A percentile compares a stretch with the other conserved stretches of the same genome.
Conservation (phyloP, 1,140 invertebrate genomes). For the Macrobrachium rosenbergii region DNA sequence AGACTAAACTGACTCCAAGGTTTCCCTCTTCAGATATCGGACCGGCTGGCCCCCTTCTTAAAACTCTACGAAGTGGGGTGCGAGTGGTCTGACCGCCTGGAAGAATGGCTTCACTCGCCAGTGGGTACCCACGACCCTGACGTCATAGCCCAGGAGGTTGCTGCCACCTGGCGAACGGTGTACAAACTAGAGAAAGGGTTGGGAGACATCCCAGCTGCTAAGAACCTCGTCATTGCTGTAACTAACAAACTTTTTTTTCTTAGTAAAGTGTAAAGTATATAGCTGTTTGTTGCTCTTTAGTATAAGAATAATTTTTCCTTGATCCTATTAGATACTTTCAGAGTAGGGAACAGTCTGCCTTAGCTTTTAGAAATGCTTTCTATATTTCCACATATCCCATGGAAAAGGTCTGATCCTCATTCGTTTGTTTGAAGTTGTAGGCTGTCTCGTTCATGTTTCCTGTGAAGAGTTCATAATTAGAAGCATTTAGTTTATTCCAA, state of each 20-base stretch:
- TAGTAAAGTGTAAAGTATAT: background rate
- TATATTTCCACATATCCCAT: no score
- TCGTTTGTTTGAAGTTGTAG: no score
- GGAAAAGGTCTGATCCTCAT: no score
- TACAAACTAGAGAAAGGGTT: slow-evolving; percentile 93
- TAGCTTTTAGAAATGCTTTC: background rate
- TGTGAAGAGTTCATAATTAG: no score
- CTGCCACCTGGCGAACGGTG: slow-evolving; percentile 83
- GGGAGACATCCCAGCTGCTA: slow-evolving; percentile 66
- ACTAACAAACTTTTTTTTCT: no score
- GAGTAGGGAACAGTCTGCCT: no score
- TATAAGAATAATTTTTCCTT: background rate
- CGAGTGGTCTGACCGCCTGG: slow-evolving; percentile 87
- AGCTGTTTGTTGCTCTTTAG: background rate
- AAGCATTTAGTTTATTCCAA: no score
- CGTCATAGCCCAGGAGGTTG: slow-evolving; percentile 86
- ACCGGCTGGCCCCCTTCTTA: slow-evolving; percentile 86
- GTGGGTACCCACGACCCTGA: slow-evolving; percentile 90
- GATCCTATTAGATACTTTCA: no score
- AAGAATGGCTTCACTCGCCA: slow-evolving; percentile 86
- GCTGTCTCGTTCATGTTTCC: no score
- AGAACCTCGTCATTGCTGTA: slow-evolving; percentile 64
- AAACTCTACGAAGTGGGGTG: slow-evolving; percentile 89
- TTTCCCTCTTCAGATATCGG: slow-evolving; percentile 69
- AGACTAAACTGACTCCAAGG: no score